These are phyloP conservation scores for Nesogale talazaci DNA, from an alignment of 2,113 vertebrate species.

Conservation along the genomic window DNA sequence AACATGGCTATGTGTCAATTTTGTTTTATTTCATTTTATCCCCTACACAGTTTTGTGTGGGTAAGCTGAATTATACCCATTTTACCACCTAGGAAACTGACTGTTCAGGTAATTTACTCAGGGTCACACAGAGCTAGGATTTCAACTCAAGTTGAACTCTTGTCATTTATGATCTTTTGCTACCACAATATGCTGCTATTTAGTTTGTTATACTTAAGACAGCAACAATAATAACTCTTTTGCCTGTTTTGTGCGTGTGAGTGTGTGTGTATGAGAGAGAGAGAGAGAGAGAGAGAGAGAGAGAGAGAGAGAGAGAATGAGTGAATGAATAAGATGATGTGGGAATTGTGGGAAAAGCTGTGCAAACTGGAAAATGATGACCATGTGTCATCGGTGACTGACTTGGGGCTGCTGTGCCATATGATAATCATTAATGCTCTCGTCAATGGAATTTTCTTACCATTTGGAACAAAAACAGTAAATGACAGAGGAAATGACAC, in stretches of 20 bases:
- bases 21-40: background rate
- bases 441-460: background rate
- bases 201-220: slow-evolving; percentile 6
- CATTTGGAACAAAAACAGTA: background rate
- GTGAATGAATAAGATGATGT: background rate
- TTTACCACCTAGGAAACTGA: slow-evolving; percentile 7
- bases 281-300: background rate
- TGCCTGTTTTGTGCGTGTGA: background rate
- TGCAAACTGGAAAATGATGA: background rate
- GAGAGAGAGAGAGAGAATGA: background rate
- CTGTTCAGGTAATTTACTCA: background rate
- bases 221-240: background rate
- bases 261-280: background rate
- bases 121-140: background rate
- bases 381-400: background rate
- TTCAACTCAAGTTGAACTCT: background rate
- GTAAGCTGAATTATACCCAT: background rate
- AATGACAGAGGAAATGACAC: background rate
- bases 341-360: background rate
- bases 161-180: background rate
- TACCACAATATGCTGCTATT: background rate
- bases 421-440: background rate
- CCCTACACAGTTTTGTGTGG: background rate
- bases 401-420: background rate
- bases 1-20: background rate